phyloP scores from a whole-genome alignment of 2,113 vertebrate species.

The Oostethus manadensis region DNA sequence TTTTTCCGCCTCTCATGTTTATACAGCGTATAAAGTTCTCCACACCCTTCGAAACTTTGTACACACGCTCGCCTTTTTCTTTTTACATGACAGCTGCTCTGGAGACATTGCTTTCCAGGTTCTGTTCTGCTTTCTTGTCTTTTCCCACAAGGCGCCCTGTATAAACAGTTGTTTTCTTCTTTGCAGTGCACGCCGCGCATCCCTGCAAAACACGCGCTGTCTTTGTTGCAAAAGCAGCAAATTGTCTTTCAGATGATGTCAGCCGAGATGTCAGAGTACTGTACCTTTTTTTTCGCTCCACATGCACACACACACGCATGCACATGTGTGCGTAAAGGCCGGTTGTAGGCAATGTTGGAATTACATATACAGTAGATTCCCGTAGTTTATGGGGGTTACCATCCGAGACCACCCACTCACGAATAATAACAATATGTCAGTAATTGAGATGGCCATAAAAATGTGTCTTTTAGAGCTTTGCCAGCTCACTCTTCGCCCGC shows the following conservation, averaged over 20 bases:
- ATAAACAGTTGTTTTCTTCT: constrained; percentile 11
- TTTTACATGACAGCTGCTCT: constrained; percentile 13
- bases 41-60: constrained; percentile 3
- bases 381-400: no score
- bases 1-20: constrained; percentile 9
- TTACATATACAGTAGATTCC: no score
- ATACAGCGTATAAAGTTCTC: constrained; percentile 4
- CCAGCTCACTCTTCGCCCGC: no score
- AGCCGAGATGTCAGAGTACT: constrained; percentile 22
- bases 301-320: no score
- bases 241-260: constrained; percentile 22
- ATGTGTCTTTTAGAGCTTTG: no score
- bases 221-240: constrained; percentile 25
- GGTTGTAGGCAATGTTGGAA: no score
- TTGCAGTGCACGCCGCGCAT: not conserved
- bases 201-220: constrained; percentile 5
- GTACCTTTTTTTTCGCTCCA: constrained; percentile 8
- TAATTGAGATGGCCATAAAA: no score
- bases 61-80: constrained; percentile 2
- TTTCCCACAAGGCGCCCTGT: constrained; percentile 24
- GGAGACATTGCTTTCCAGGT: constrained; percentile 14
- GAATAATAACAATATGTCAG: no score
- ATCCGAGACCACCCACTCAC: no score
- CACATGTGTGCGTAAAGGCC: no score
- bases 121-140: constrained; percentile 10